Evolutionary conservation across 2,888 invertebrate species (phyloP).

Genomic region (Drosophila gaucha): DNA sequence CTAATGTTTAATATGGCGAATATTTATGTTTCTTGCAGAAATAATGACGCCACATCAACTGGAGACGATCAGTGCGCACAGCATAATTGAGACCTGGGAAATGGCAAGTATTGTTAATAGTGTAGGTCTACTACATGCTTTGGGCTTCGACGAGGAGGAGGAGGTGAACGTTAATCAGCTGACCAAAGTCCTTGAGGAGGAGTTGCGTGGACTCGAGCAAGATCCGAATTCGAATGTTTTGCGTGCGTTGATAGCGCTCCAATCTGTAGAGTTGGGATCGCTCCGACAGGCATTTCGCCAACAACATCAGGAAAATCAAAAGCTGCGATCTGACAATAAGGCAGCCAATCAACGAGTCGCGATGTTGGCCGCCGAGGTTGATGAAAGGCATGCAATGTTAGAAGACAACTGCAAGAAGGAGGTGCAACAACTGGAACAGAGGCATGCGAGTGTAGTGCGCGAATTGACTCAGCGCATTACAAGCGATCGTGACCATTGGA

Average conservation of each 20-base stretch:
- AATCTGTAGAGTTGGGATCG: slow-evolving; percentile 88
- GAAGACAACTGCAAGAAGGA: slow-evolving; percentile 89
- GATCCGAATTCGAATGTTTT: slow-evolving; percentile 81
- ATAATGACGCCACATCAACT: slow-evolving; percentile 78
- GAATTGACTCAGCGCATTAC: slow-evolving; percentile 89
- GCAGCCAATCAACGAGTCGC: slow-evolving; percentile 93
- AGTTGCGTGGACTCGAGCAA: slow-evolving; percentile 85
- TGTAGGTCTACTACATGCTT: slow-evolving; percentile 87
- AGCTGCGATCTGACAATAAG: slow-evolving; percentile 90
- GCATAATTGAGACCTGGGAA: slow-evolving; percentile 90
- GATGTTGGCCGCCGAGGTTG: slow-evolving; percentile 94
- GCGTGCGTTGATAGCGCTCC: slow-evolving; percentile 88
- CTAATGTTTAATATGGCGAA: neutral
- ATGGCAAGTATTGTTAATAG: slow-evolving; percentile 88
- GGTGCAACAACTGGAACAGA: slow-evolving; percentile 89
- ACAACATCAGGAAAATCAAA: slow-evolving; percentile 91
- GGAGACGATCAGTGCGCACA: slow-evolving; percentile 85
- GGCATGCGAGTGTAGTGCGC: slow-evolving; percentile 91
- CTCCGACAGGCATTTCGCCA: slow-evolving; percentile 88
- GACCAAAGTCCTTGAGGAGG: slow-evolving; percentile 89
- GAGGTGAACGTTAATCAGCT: slow-evolving; percentile 88
- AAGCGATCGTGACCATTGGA: slow-evolving; percentile 90
- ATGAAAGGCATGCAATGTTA: slow-evolving; percentile 93
- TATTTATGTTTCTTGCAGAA: slow-evolving; percentile 43
- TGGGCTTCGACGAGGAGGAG: slow-evolving; percentile 87